phyloP scores from a whole-genome alignment of 1,140 invertebrate species.

The Pinna nobilis region DNA sequence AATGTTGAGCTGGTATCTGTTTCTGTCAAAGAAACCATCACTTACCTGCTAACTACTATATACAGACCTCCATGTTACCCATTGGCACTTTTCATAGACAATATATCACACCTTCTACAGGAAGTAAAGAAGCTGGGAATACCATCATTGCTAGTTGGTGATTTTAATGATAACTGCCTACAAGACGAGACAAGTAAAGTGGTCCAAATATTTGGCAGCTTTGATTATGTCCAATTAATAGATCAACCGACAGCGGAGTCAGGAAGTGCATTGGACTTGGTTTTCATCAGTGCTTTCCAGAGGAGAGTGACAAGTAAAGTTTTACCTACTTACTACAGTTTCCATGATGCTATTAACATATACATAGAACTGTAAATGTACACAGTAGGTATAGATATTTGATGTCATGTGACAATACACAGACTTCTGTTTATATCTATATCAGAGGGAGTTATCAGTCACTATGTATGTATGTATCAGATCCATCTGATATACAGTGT shows the following conservation, averaged over 20 bases:
- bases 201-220: background rate
- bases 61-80: constrained; percentile 32
- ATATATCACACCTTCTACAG: background rate
- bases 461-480: too few species aligned
- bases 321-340: constrained; percentile 32
- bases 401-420: too few species aligned
- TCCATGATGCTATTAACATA: constrained; percentile 33
- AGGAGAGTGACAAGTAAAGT: background rate
- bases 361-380: background rate
- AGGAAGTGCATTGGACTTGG: constrained; percentile 16
- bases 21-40: background rate
- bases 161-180: constrained; percentile 34
- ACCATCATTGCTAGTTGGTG: constrained; percentile 22
- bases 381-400: too few species aligned
- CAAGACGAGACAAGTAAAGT: background rate
- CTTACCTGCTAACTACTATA: background rate
- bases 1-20: constrained; percentile 16
- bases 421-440: too few species aligned
- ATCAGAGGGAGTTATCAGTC: too few species aligned
- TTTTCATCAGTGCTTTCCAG: constrained; percentile 1
- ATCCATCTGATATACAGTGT: too few species aligned
- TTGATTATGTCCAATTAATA: constrained; percentile 21
- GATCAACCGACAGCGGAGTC: background rate
- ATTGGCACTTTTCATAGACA: background rate
- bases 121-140: background rate